Evolutionary conservation across 23 tunicate genomes (phyloP).

Genomic region (Styela clava): DNA sequence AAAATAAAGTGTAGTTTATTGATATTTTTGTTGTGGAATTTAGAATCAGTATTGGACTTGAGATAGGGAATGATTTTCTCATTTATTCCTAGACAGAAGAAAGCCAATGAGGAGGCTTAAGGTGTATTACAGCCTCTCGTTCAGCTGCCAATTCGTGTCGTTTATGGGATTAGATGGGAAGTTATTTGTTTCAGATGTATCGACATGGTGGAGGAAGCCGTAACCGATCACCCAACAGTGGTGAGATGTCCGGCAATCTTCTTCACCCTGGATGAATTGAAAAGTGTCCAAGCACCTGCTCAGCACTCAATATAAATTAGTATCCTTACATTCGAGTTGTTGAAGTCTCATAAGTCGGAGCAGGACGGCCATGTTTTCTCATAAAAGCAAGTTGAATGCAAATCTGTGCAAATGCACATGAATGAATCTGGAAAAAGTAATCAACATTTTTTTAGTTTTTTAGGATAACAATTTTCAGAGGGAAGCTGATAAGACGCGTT

Average conservation of each 20-base stretch:
- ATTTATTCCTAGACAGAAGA: not conserved
- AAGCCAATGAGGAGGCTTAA: too few species aligned
- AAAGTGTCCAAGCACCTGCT: too few species aligned
- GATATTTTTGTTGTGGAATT: too few species aligned
- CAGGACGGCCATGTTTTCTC: slow-evolving; percentile 64
- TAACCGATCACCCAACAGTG: too few species aligned
- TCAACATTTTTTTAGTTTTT: not conserved
- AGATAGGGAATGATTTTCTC: not conserved
- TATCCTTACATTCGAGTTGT: slow-evolving; percentile 62
- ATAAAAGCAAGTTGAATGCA: slow-evolving; percentile 64
- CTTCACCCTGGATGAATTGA: too few species aligned
- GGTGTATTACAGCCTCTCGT: too few species aligned
- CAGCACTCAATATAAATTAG: not conserved
- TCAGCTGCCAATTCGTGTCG: too few species aligned
- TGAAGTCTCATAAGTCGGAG: slow-evolving; percentile 72
- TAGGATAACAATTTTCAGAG: not conserved
- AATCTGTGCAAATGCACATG: slow-evolving; percentile 61
- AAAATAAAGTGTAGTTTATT: not conserved
- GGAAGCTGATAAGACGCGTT: too few species aligned
- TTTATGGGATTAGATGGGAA: too few species aligned
- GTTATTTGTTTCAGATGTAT: too few species aligned
- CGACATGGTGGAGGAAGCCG: too few species aligned
- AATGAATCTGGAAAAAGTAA: slow-evolving; percentile 31
- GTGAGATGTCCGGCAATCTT: too few species aligned
- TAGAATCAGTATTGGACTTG: not conserved